Conservation (phyloP, 2,888 invertebrate genomes). For the Parelbella ahira region DNA sequence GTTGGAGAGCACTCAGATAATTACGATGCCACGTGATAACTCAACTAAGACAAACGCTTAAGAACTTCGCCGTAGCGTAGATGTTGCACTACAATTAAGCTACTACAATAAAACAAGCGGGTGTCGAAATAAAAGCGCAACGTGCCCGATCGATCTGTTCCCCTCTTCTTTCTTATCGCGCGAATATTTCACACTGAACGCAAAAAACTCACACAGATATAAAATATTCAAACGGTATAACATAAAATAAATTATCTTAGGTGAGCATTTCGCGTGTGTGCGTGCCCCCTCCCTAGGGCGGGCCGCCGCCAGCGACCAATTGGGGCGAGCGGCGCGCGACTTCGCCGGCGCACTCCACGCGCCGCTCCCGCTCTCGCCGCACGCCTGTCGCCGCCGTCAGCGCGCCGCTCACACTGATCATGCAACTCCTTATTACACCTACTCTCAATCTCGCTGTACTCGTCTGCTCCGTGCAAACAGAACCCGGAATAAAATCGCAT, state of each 20-base stretch:
- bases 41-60: constrained; percentile 9
- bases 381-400: constrained; percentile 35
- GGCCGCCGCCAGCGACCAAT: constrained; percentile 72
- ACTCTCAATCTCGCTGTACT: background rate
- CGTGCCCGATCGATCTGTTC: constrained; percentile 76
- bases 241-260: constrained; percentile 81
- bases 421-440: background rate
- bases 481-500: no score
- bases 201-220: constrained; percentile 81
- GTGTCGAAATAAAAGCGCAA: constrained; percentile 74
- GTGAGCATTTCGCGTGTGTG: constrained; percentile 69
- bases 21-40: constrained; percentile 12
- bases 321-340: constrained; percentile 79
- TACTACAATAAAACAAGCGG: constrained; percentile 56
- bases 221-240: constrained; percentile 81
- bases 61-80: constrained; percentile 19
- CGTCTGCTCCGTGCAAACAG: no score
- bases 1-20: constrained; percentile 7
- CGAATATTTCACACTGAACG: constrained; percentile 81
- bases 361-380: constrained; percentile 38
- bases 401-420: background rate
- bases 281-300: constrained; percentile 75
- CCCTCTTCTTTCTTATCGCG: constrained; percentile 80
- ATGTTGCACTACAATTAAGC: constrained; percentile 50
- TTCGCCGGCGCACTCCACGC: constrained; percentile 61